A percentile compares a stretch with the other conserved stretches of the same genome.
Evolutionary conservation across 2,797 vertebrate genomes (phyloP).

Genomic region (Sebastes iracundus): DNA sequence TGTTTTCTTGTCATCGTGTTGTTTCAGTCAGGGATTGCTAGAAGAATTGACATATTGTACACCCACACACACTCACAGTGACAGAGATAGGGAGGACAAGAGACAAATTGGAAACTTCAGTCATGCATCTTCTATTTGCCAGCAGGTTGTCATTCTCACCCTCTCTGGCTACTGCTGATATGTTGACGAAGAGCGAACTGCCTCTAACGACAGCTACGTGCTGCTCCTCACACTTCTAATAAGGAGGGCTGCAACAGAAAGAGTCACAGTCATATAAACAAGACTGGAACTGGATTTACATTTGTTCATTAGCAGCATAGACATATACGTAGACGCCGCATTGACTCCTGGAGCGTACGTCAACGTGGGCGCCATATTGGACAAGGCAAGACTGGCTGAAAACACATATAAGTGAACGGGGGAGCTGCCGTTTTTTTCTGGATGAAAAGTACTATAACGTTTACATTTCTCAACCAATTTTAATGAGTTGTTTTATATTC

Average conservation of each 20-base stretch:
- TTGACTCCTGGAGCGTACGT: no score
- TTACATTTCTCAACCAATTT: no score
- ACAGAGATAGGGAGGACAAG: background rate
- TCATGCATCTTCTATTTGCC: slow-evolving; percentile 12
- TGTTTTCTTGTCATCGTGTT: slow-evolving; percentile 7
- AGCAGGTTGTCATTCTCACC: slow-evolving; percentile 26
- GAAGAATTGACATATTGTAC: slow-evolving; percentile 4
- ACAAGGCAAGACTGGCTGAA: no score
- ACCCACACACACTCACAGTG: background rate
- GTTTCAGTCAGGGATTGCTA: background rate
- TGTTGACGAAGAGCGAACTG: slow-evolving; percentile 17
- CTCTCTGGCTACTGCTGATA: slow-evolving; percentile 1
- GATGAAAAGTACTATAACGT: no score
- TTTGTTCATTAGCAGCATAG: background rate
- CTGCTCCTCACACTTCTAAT: background rate
- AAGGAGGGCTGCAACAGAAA: background rate
- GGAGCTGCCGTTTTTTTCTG: no score
- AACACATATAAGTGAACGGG: no score
- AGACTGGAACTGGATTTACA: no score
- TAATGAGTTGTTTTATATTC: no score
- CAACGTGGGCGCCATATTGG: no score
- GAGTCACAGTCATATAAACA: background rate
- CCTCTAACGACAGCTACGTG: background rate
- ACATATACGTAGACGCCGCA: no score
- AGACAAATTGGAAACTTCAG: slow-evolving; percentile 42